Evolutionary conservation across 2,888 invertebrate species (phyloP).

Genomic region (Ennomos erosarius): DNA sequence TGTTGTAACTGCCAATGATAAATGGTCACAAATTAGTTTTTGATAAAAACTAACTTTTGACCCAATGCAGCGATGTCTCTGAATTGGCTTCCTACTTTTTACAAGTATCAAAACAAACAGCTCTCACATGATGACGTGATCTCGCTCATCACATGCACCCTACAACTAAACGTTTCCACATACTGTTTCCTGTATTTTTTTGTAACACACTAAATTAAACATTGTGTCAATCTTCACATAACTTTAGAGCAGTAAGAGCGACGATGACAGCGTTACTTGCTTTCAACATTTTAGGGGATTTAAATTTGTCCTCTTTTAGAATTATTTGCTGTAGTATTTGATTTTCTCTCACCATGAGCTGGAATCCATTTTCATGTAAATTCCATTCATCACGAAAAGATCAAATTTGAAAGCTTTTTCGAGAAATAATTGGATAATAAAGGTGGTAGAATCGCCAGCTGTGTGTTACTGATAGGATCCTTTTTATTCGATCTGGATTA

Average conservation of each 20-base stretch:
- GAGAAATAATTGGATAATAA: no score
- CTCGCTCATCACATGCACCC: slow-evolving; percentile 1
- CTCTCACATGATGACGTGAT: slow-evolving; percentile 8
- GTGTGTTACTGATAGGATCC: no score
- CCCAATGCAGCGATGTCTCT: not conserved
- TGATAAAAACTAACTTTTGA: not conserved
- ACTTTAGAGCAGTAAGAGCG: slow-evolving; percentile 10
- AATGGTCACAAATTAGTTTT: no score
- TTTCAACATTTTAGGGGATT: not conserved
- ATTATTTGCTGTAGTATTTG: not conserved
- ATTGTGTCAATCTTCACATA: slow-evolving; percentile 57
- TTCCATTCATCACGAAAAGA: no score
- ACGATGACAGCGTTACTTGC: slow-evolving; percentile 1
- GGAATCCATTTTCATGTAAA: no score
- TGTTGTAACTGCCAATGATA: no score
- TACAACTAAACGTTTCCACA: slow-evolving; percentile 7
- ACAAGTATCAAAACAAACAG: slow-evolving; percentile 2
- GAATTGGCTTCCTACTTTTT: not conserved
- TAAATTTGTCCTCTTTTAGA: slow-evolving; percentile 2
- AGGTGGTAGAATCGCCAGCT: no score
- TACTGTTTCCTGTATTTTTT: slow-evolving; percentile 27
- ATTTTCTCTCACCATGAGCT: no score
- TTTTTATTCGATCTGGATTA: no score
- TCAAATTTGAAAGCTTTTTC: no score
- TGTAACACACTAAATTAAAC: slow-evolving; percentile 46